Evolutionary conservation across 2,888 invertebrate genomes (phyloP).

Genomic region (Metallyticus violacea): DNA sequence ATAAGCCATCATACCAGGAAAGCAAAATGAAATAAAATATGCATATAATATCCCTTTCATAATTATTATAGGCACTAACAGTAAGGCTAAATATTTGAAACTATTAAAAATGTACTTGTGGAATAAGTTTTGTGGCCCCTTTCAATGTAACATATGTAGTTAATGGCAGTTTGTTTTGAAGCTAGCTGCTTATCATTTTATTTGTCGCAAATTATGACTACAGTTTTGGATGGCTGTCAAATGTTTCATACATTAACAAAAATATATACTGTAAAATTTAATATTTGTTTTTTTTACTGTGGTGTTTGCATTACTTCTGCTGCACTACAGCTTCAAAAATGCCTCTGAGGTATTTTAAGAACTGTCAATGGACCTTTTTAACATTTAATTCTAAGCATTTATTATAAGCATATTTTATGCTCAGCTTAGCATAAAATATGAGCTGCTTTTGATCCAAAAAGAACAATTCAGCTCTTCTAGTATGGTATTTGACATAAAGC

Average conservation of each 20-base stretch:
- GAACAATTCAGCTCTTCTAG: background rate
- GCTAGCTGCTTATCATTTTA: background rate
- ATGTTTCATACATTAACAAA: background rate
- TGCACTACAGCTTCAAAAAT: background rate
- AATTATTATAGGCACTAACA: conserved; percentile 11
- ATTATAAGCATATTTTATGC: background rate
- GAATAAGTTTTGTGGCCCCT: conserved; percentile 12
- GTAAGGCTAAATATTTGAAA: conserved; percentile 6
- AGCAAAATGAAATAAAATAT: background rate
- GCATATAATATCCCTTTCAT: background rate
- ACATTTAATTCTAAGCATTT: background rate
- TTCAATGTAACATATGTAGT: background rate
- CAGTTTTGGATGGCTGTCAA: background rate
- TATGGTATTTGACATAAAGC: background rate
- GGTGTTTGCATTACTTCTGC: background rate
- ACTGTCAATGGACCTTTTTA: background rate
- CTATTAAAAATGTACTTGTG: background rate
- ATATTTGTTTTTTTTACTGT: background rate
- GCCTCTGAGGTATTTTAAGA: background rate
- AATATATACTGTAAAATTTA: background rate
- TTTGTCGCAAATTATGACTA: background rate
- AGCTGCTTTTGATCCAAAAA: background rate
- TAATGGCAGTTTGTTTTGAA: background rate
- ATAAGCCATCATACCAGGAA: background rate
- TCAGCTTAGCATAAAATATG: background rate